Percentiles rank a stretch among this genome's conserved stretches.
phyloP scores from a whole-genome alignment of 2,797 vertebrate species.

The Balearica regulorum region DNA sequence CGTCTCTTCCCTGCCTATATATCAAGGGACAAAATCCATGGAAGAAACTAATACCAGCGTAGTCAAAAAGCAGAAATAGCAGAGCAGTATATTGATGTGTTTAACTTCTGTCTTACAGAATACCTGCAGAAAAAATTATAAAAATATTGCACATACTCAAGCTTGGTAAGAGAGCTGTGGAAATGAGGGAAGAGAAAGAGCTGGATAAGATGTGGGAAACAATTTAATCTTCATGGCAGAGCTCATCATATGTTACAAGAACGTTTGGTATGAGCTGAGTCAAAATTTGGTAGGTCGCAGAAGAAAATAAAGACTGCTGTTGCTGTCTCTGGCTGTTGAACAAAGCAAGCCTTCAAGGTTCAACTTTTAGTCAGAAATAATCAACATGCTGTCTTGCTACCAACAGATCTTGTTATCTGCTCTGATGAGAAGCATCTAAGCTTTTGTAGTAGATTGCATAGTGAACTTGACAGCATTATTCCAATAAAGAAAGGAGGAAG shows the following conservation, averaged over 20 bases:
- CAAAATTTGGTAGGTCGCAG: background rate
- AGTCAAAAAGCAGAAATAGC: background rate
- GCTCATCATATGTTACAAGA: background rate
- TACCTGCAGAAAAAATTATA: background rate
- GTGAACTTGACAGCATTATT: background rate
- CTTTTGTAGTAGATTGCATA: background rate
- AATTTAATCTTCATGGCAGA: background rate
- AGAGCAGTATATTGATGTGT: background rate
- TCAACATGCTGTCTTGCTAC: background rate
- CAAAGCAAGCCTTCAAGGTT: background rate
- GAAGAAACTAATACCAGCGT: background rate
- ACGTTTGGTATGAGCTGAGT: background rate
- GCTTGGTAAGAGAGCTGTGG: background rate
- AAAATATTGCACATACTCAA: background rate
- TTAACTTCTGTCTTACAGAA: background rate
- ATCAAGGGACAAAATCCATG: background rate
- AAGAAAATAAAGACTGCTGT: background rate
- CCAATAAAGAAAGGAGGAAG: background rate
- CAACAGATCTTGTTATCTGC: background rate
- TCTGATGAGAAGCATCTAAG: background rate
- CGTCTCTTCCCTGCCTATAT: background rate
- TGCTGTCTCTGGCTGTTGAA: background rate
- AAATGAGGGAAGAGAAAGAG: background rate
- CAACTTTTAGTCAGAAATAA: background rate
- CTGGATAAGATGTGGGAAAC: background rate